phyloP scores from a whole-genome alignment of 2,113 vertebrate species.

The Rana temporaria region DNA sequence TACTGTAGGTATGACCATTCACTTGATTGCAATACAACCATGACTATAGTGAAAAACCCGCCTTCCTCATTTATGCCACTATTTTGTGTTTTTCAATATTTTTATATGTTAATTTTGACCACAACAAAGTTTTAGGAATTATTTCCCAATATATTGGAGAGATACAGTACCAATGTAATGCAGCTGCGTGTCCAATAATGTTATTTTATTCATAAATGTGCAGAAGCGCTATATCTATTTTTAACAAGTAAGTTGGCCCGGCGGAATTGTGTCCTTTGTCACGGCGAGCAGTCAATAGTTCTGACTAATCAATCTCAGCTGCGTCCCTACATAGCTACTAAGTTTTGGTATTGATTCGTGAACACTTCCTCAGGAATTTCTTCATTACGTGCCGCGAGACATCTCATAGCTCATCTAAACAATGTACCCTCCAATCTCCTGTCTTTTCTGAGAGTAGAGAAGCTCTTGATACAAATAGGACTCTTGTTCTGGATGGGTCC shows the following conservation, averaged over 20 bases:
- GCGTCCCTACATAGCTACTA: not conserved
- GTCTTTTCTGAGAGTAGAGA: not conserved
- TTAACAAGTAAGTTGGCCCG: not conserved
- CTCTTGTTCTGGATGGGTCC: conserved; percentile 9
- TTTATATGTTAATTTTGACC: no score
- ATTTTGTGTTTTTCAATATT: no score
- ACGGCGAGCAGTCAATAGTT: conserved; percentile 9
- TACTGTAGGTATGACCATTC: no score
- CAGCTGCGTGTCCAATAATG: no score
- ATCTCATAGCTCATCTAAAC: conserved; percentile 42
- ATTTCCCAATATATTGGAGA: no score
- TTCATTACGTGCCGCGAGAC: conserved; percentile 8
- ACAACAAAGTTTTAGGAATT: no score
- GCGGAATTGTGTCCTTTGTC: conserved; percentile 11
- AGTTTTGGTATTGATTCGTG: conserved; percentile 32
- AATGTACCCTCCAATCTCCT: not conserved
- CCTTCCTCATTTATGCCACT: no score
- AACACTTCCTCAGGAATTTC: conserved; percentile 15
- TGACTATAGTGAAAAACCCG: no score
- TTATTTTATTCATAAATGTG: not conserved
- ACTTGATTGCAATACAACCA: no score
- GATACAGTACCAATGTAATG: no score
- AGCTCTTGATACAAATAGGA: not conserved
- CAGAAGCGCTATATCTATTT: not conserved
- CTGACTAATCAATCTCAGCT: conserved; percentile 13